Base-by-base conservation (phyloP, 2,113 vertebrate genomes). In the Copsychus sechellarum region DNA sequence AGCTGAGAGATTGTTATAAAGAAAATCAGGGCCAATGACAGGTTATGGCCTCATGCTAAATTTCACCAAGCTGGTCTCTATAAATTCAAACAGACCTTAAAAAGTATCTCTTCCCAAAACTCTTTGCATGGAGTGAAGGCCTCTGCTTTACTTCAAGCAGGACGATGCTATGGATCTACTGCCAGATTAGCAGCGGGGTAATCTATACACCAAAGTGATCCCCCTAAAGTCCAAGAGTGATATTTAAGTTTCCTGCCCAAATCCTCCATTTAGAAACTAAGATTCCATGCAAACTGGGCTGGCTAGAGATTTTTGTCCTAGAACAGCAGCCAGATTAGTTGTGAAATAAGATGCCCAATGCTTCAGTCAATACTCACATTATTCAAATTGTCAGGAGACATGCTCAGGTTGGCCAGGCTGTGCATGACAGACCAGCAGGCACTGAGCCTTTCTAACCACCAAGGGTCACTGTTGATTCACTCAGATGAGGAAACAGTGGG, bases 391-490 rank as follows among this genome's bases (percentile, higher is more conserved):
- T 34, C 64, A 47, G 14, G 23, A 91, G 76, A 53, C 54, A 92
- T 13, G n/a, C 1, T 69, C 0, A 10, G 45, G 50, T 13, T 58
- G 60, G 20, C 19, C 94, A 62, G 56, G n/a, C 42, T 90, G 13
- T 3, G 24, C 36, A 25, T 28, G 36, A 71, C 65, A 92, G 81
- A 60, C 38, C 74, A 84, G 38, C 70, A 93, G 66, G 80, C 73
- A 95, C 80, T 85, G 73, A 89, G 51, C 57, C 26, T n/a, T 73
- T 94, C 87, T 81, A 91, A 79, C 96, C 96, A 96, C 94, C 88
- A 91, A 91, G 93, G 93, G 96, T 97, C 97, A 97, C 90, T 97
- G 96, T 90, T 97, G 96, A 94, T 83, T 95, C 95, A 82, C 20
- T 92, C 64, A 83, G 40, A 43, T 48, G 38, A 93, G 31, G 13